Base-by-base conservation (phyloP, 2,888 invertebrate species). In the Dolichopus griseipennis region DNA sequence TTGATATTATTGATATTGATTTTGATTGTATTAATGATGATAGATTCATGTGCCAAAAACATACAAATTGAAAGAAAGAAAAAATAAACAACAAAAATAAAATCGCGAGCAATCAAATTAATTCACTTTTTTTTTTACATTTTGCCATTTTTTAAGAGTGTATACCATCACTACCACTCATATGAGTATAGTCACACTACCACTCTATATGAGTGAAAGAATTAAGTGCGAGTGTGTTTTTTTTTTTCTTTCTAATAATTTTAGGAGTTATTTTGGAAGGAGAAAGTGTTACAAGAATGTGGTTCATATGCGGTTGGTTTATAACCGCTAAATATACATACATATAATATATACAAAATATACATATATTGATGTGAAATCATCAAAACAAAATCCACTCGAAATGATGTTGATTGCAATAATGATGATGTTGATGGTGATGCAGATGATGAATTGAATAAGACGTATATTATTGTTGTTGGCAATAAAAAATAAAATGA, bases 21-120 rank as follows among this genome's bases (percentile, higher is more conserved):
- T 18, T 52, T n/a, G 52, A 52, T 52, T 52, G 52, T 52, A 52
- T 52, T 52, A 52, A 52, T n/a, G 18, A 52, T 52, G 52, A 52
- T 52, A 52, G 52, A 52, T 52, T 52, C 52, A 52, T 18, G 15
- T 52, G 52, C 15, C 52, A 52, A 52, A 52, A 52, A 52, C 52
- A 52, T 18, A 15, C 18, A 52, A 52, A 52, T 18, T 12, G 9
- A 3, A 52, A 52, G 18, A 18, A 18, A 52, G 4, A 15, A 37
- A 37, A 37, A 37, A 34, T 7, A 5, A 34, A 34, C 34, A 34
- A 34, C 5, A 43, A 43, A 43, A 10, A 15, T 10, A 15, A 52
- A 18, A 52, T 52, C 52, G 52, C 52, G n/a, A 52, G 15, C 52
- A 52, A 52, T 52, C 52, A 52, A 52, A 52, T 52, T 52, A 52